A percentile compares a stretch with the other conserved stretches of the same genome.
phyloP scores from a whole-genome alignment of 2,888 invertebrate species.

The Drosophila siamana region DNA sequence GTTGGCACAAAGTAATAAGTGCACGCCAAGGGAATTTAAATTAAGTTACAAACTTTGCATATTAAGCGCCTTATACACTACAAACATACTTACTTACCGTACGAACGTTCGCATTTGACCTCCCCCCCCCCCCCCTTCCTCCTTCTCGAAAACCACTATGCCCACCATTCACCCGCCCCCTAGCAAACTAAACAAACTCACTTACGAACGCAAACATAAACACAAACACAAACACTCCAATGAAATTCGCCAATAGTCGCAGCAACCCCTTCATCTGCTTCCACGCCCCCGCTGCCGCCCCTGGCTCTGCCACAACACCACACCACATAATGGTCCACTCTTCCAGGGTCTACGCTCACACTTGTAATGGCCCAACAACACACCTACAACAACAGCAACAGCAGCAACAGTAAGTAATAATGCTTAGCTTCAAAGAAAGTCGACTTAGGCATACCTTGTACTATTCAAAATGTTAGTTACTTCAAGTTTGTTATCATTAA shows the following conservation, averaged over 20 bases:
- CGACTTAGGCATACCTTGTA: slow-evolving; percentile 8
- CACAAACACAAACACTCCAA: slow-evolving; percentile 46
- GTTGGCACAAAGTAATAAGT: slow-evolving; percentile 69
- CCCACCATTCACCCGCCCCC: not conserved
- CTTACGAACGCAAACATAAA: slow-evolving; percentile 43
- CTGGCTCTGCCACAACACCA: slow-evolving; percentile 31
- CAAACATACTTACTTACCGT: not conserved
- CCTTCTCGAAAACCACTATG: not conserved
- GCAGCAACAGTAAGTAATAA: slow-evolving; percentile 8
- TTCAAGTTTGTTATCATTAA: no score
- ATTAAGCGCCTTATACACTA: slow-evolving; percentile 60
- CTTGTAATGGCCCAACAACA: slow-evolving; percentile 24
- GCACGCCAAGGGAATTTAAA: slow-evolving; percentile 73
- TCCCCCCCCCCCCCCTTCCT: no score
- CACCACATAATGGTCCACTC: slow-evolving; percentile 52
- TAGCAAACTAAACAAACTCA: slow-evolving; percentile 42
- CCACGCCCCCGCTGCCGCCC: slow-evolving; percentile 32
- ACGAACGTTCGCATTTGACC: not conserved
- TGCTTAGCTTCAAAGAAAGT: not conserved
- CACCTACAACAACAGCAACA: slow-evolving; percentile 9
- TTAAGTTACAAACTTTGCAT: slow-evolving; percentile 75
- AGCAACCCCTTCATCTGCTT: slow-evolving; percentile 51
- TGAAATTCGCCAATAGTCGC: slow-evolving; percentile 54
- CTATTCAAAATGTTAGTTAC: no score
- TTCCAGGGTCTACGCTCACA: slow-evolving; percentile 25